Conservation (phyloP, 1,140 invertebrate genomes). For the Pseudomyrmex pallidus region DNA sequence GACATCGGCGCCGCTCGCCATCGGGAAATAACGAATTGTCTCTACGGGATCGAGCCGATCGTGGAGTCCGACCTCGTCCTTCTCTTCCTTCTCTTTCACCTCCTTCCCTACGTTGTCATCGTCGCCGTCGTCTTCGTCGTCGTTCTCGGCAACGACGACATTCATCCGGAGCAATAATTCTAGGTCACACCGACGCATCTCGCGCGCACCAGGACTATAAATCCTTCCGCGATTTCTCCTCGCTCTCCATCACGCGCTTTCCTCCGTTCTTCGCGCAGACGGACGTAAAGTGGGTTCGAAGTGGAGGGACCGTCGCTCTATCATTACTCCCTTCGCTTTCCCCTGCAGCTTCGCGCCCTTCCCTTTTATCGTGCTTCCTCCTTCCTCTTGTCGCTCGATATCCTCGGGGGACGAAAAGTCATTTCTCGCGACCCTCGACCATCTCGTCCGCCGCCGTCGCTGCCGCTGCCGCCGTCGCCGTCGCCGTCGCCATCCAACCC, state of each 20-base stretch:
- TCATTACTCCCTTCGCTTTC: constrained; percentile 44
- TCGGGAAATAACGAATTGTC: constrained; percentile 41
- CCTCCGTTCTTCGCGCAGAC: constrained; percentile 19
- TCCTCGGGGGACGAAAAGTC: constrained; percentile 75
- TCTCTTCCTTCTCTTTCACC: background rate
- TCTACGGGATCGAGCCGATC: constrained; percentile 48
- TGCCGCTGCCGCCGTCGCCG: too few relatives aligned
- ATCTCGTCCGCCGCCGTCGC: constrained; percentile 42
- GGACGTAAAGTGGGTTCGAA: constrained; percentile 66
- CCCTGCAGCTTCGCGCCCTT: constrained; percentile 3
- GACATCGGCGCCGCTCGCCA: constrained; percentile 3
- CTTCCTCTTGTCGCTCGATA: constrained; percentile 21
- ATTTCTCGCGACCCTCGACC: constrained; percentile 73
- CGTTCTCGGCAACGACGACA: constrained; percentile 31
- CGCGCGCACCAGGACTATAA: constrained; percentile 18
- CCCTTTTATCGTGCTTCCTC: background rate
- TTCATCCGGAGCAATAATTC: constrained; percentile 47
- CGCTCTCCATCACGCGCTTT: constrained; percentile 4
- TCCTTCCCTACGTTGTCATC: background rate
- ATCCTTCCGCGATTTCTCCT: constrained; percentile 15
- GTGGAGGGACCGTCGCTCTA: constrained; percentile 44
- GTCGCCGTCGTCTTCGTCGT: constrained; percentile 8
- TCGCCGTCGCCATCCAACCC: background rate
- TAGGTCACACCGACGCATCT: constrained; percentile 38
- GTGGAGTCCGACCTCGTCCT: constrained; percentile 40